Conservation (phyloP, 2,888 invertebrate genomes). For the Drosophila limbata region DNA sequence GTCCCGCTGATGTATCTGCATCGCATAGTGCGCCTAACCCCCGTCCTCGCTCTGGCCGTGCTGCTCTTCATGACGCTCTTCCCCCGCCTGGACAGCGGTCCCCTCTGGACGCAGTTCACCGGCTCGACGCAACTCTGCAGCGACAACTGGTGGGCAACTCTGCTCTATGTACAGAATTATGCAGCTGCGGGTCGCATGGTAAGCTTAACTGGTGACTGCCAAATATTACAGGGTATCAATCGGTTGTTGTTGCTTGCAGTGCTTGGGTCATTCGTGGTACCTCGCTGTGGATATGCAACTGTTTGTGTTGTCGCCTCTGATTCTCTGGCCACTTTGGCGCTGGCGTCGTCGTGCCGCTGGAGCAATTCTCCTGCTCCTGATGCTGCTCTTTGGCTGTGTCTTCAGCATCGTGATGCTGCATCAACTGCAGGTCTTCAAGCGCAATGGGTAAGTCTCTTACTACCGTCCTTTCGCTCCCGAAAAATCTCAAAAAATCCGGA, state of each 20-base stretch:
- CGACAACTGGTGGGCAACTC: conserved; percentile 84
- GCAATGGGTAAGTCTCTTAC: conserved; percentile 33
- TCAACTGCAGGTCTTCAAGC: conserved; percentile 45
- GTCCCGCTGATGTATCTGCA: conserved; percentile 77
- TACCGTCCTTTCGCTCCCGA: too few species aligned
- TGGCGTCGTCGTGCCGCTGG: conserved; percentile 72
- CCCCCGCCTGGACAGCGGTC: conserved; percentile 85
- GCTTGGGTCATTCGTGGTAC: conserved; percentile 87
- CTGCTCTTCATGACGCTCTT: conserved; percentile 85
- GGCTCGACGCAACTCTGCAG: conserved; percentile 67
- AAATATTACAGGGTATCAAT: not conserved
- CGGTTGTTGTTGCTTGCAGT: conserved; percentile 66
- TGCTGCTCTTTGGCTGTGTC: conserved; percentile 70
- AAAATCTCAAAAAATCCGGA: too few species aligned
- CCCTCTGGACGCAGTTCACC: conserved; percentile 82
- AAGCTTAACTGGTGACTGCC: conserved; percentile 3
- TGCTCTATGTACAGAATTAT: conserved; percentile 86
- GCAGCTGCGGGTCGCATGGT: conserved; percentile 74
- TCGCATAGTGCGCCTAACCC: conserved; percentile 86
- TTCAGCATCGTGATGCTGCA: conserved; percentile 71
- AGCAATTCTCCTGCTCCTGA: conserved; percentile 56
- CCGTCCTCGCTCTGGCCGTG: conserved; percentile 85
- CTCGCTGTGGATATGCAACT: conserved; percentile 87
- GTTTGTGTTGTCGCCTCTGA: conserved; percentile 86
- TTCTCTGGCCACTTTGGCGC: conserved; percentile 85